phyloP scores from a whole-genome alignment of 2,797 vertebrate genomes.

The Eutrigla gurnardus region DNA sequence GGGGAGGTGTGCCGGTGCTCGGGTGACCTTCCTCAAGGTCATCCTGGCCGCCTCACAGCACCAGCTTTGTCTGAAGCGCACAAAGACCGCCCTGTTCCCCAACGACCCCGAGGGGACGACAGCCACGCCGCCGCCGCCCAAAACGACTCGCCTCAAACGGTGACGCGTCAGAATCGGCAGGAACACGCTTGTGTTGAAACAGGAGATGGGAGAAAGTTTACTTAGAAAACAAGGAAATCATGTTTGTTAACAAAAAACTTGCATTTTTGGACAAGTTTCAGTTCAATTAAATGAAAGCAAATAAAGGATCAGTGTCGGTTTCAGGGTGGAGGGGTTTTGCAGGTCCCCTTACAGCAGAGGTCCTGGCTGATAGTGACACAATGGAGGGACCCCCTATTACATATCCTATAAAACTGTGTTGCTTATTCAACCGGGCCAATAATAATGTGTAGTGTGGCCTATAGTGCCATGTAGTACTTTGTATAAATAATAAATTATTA shows the following conservation, averaged over 20 bases:
- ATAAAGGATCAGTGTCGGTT: background rate
- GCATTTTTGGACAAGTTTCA: no score
- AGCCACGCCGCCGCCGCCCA: constrained; percentile 21
- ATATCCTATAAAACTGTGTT: no score
- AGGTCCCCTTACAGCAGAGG: background rate
- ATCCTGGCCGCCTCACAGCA: constrained; percentile 71
- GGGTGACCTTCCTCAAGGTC: constrained; percentile 74
- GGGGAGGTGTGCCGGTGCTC: constrained; percentile 52
- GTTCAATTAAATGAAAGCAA: no score
- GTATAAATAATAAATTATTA: no score
- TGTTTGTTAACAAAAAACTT: background rate
- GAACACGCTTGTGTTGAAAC: constrained; percentile 9
- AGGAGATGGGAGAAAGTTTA: background rate
- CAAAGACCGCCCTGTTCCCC: constrained; percentile 81
- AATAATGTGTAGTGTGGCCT: no score
- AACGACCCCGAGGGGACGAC: background rate
- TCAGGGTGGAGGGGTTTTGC: background rate
- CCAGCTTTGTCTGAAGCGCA: constrained; percentile 77
- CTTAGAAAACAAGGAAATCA: background rate
- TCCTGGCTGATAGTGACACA: no score
- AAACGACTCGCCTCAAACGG: constrained; percentile 45
- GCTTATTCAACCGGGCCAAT: no score
- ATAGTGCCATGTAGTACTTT: no score
- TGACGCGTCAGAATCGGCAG: background rate
- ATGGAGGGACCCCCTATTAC: no score